Evolutionary conservation across 2,113 vertebrate genomes (phyloP).

Genomic region (Neogale vison): DNA sequence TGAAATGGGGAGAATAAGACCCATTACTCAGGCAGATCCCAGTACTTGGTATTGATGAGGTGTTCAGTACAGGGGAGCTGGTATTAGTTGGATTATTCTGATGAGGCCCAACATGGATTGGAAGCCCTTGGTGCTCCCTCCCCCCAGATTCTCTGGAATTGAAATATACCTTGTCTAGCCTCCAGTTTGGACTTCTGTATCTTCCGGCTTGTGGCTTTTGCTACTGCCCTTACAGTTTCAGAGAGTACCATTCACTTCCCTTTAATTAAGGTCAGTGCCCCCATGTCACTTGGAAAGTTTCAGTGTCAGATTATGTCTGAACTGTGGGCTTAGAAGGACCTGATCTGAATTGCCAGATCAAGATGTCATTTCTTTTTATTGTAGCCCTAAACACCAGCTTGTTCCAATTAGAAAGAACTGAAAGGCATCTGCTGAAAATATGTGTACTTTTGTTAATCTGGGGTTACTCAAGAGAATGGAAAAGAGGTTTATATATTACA

Average conservation of each 20-base stretch:
- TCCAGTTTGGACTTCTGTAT: neutral
- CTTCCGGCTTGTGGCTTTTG: neutral
- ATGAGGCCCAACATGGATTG: neutral
- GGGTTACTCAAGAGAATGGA: conserved; percentile 66
- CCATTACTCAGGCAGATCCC: neutral
- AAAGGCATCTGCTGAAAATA: conserved; percentile 70
- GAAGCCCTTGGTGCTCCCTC: neutral
- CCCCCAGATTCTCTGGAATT: neutral
- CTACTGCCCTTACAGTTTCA: neutral
- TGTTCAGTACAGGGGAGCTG: neutral
- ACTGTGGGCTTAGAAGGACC: conserved; percentile 49
- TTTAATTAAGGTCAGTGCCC: neutral
- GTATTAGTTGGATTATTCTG: neutral
- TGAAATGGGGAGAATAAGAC: neutral
- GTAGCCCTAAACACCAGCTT: conserved; percentile 24
- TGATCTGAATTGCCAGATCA: conserved; percentile 40
- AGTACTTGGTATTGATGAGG: neutral
- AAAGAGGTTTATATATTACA: conserved; percentile 80
- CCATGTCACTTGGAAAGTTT: neutral
- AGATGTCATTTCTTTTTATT: conserved; percentile 40
- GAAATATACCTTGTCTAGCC: neutral
- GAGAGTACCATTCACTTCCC: neutral
- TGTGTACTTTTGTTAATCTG: conserved; percentile 59
- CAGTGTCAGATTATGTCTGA: neutral
- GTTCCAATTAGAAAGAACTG: conserved; percentile 77